Percentiles rank a stretch among this genome's conserved stretches.
Evolutionary conservation across 1,140 invertebrate genomes (phyloP).

Genomic region (Cyclargus thomasi): DNA sequence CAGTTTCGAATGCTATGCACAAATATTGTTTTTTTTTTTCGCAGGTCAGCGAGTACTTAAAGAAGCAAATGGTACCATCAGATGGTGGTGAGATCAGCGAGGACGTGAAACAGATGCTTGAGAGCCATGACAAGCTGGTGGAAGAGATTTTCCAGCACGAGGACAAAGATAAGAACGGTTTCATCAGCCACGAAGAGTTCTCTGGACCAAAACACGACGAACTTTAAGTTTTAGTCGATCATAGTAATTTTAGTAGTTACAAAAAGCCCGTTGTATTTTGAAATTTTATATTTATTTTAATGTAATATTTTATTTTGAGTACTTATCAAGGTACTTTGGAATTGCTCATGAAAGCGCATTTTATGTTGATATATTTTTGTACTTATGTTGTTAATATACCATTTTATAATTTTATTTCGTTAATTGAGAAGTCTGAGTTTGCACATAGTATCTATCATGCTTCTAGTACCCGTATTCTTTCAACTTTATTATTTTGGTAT

Average conservation of each 20-base stretch:
- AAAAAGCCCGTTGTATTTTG: background rate
- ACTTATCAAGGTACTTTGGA: background rate
- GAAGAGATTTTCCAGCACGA: conserved; percentile 98
- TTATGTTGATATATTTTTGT: conserved; percentile 1
- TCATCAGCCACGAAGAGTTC: conserved; percentile 96
- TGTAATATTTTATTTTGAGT: background rate
- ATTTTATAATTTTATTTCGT: background rate
- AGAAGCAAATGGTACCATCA: conserved; percentile 90
- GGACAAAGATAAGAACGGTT: conserved; percentile 96
- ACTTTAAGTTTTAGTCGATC: conserved; percentile 78
- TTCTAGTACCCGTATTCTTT: background rate
- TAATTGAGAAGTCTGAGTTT: background rate
- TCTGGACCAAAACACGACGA: conserved; percentile 98
- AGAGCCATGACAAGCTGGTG: conserved; percentile 93
- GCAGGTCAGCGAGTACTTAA: conserved; percentile 92
- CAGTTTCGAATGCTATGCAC: too few species aligned
- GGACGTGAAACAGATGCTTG: conserved; percentile 89
- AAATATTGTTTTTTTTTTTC: conserved; percentile 22
- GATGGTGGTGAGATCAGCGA: conserved; percentile 82
- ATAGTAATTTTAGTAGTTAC: background rate
- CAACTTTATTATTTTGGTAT: background rate
- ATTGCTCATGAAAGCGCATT: background rate
- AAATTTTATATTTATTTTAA: background rate
- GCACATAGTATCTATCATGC: background rate
- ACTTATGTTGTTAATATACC: background rate